These are phyloP conservation scores for Aviceda subcristata DNA, from an alignment of 2,113 vertebrate species.

Conservation along the genomic window DNA sequence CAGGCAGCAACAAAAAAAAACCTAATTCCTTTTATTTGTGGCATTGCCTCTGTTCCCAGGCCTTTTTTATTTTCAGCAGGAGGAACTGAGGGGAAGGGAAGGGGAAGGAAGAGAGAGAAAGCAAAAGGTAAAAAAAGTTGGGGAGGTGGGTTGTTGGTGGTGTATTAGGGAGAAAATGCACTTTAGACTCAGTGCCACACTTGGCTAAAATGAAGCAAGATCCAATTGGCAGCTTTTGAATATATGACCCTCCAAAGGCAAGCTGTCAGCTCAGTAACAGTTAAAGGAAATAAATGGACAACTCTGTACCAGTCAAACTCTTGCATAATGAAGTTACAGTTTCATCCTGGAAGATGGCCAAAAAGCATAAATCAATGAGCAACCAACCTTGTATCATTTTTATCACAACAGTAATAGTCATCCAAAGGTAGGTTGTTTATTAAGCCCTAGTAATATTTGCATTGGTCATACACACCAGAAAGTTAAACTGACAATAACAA, in stretches of 20 bases:
- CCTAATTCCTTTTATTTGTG: not conserved
- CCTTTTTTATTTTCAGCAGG: not conserved
- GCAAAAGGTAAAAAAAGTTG: not conserved
- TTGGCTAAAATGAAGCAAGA: not conserved
- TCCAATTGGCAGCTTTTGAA: slow-evolving; percentile 10
- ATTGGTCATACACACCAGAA: not conserved
- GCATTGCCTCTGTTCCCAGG: not conserved
- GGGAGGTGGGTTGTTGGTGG: fast-evolving
- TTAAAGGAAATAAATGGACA: slow-evolving; percentile 44
- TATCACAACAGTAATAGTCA: not conserved
- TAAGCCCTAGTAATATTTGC: not conserved
- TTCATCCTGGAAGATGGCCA: slow-evolving; percentile 11
- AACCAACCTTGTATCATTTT: slow-evolving; percentile 6
- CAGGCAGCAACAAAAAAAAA: not conserved
- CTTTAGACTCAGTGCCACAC: not conserved
- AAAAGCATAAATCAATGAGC: slow-evolving; percentile 37
- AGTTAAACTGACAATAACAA: not conserved
- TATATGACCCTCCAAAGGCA: slow-evolving; percentile 15
- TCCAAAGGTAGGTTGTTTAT: not conserved
- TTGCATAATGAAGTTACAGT: slow-evolving; percentile 27
- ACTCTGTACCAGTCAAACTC: not conserved
- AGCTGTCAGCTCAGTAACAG: not conserved
- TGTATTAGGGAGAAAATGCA: not conserved
- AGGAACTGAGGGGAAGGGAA: not conserved
- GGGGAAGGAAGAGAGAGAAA: not conserved